These are phyloP conservation scores for Labia minor DNA, from an alignment of 2,888 invertebrate genomes.

Conservation along the genomic window DNA sequence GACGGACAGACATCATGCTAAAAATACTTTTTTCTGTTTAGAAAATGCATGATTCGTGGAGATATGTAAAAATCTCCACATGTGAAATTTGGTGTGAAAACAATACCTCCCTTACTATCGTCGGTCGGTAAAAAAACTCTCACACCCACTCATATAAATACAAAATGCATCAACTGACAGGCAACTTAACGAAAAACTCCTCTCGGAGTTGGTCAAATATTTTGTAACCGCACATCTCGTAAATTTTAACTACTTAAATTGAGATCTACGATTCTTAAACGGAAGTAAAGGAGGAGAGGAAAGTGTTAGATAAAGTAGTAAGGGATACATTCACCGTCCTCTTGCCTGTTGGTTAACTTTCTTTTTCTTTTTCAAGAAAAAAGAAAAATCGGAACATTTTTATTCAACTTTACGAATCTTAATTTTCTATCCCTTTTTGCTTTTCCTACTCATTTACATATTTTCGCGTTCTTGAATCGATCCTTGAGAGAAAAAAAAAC, in stretches of 20 bases:
- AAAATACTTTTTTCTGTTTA: too few species aligned
- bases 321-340: background rate
- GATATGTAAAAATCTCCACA: too few species aligned
- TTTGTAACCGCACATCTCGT: background rate
- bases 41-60: too few species aligned
- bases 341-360: background rate
- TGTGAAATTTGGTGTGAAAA: too few species aligned
- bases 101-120: too few species aligned
- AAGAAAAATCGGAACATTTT: background rate
- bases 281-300: background rate
- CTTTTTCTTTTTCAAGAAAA: background rate
- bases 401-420: slow-evolving; percentile 7
- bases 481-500: background rate
- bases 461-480: background rate
- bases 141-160: too few species aligned
- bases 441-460: too few species aligned
- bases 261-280: background rate
- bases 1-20: too few species aligned
- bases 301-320: too few species aligned
- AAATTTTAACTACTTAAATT: slow-evolving; percentile 1
- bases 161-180: too few species aligned
- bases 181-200: background rate
- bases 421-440: background rate
- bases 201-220: background rate
- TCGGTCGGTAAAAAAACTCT: too few species aligned